Conservation (phyloP, 64 coral and sea anemone genomes). For the Astreopora myriophthalma region DNA sequence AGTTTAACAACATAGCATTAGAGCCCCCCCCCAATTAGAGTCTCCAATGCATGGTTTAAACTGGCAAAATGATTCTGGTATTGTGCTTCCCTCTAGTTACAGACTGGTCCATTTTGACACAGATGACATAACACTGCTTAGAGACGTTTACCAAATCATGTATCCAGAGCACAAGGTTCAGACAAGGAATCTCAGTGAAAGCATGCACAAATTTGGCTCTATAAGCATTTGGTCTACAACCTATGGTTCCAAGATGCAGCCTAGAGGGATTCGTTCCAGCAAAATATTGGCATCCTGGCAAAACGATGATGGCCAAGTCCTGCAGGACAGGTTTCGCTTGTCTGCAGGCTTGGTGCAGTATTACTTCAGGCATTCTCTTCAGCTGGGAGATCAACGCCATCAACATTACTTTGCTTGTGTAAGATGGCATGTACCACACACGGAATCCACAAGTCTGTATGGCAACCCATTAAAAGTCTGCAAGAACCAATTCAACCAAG, state of each 20-base stretch:
- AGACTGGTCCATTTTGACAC: conserved; percentile 42
- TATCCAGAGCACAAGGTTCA: background rate
- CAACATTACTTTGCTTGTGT: conserved; percentile 47
- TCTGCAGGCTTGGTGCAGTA: conserved; percentile 26
- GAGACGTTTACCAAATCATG: conserved; percentile 53
- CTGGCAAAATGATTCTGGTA: conserved; percentile 49
- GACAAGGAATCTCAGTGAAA: background rate
- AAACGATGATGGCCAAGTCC: conserved; percentile 5
- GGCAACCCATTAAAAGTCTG: conserved; percentile 52
- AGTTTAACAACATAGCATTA: conserved; percentile 47
- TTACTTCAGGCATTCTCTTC: conserved; percentile 48
- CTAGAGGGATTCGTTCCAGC: conserved; percentile 50
- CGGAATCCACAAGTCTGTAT: background rate
- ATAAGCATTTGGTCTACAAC: conserved; percentile 33
- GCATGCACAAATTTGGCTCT: conserved; percentile 61
- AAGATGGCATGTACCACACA: conserved; percentile 36
- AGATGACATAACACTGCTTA: conserved; percentile 38
- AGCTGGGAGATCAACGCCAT: conserved; percentile 3
- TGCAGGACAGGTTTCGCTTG: conserved; percentile 20
- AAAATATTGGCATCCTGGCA: conserved; percentile 70
- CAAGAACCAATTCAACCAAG: background rate
- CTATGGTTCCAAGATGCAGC: conserved; percentile 57
- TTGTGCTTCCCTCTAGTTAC: conserved; percentile 28
- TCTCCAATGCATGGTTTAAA: conserved; percentile 40
- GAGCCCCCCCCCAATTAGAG: too few species aligned